Percentiles rank a stretch among this genome's conserved stretches.
Conservation (phyloP, 2,888 invertebrate genomes). For the Eilema caniola region DNA sequence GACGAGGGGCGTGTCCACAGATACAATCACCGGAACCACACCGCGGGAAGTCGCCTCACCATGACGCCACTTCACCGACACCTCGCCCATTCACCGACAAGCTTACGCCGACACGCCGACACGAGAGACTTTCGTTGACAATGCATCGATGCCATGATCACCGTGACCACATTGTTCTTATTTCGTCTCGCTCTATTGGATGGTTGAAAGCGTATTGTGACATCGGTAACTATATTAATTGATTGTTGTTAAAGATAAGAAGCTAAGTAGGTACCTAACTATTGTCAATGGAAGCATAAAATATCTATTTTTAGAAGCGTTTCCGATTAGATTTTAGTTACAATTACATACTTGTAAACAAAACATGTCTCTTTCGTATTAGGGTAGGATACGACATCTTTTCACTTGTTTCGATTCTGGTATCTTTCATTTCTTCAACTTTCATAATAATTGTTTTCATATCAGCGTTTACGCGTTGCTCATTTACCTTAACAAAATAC, state of each 20-base stretch:
- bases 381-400: neutral
- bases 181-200: slow-evolving; percentile 42
- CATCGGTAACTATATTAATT: slow-evolving; percentile 31
- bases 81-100: slow-evolving; percentile 41
- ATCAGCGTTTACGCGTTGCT: no score
- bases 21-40: slow-evolving; percentile 80
- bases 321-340: neutral
- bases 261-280: neutral
- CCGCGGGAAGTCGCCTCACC: slow-evolving; percentile 64
- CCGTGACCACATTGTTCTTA: slow-evolving; percentile 70
- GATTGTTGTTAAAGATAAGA: neutral
- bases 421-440: neutral
- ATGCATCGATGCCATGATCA: slow-evolving; percentile 54
- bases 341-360: no score
- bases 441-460: neutral
- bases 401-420: neutral
- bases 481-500: neutral
- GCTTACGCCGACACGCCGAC: slow-evolving; percentile 23
- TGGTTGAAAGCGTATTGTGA: slow-evolving; percentile 50
- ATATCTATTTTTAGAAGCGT: neutral
- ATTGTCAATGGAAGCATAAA: neutral
- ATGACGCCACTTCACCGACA: slow-evolving; percentile 49
- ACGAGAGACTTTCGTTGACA: slow-evolving; percentile 38
- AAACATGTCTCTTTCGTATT: neutral
- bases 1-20: slow-evolving; percentile 63